These are phyloP conservation scores for Antheraea mylitta DNA, from an alignment of 1,140 invertebrate genomes.

Conservation along the genomic window DNA sequence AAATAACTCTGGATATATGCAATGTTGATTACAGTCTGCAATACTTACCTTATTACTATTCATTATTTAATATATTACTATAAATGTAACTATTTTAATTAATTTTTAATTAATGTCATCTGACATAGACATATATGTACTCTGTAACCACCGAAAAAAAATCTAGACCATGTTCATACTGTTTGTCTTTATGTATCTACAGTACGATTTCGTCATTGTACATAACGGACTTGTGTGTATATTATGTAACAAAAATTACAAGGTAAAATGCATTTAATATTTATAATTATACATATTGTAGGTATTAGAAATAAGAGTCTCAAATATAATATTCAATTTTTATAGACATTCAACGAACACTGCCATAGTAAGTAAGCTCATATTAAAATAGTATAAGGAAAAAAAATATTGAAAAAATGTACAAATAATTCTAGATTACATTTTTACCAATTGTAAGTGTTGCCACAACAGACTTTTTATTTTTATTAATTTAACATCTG, in stretches of 20 bases:
- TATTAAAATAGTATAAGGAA: not conserved
- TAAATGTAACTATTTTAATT: too few relatives aligned
- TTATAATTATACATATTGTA: constrained; percentile 1
- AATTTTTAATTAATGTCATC: not conserved
- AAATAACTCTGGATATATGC: too few relatives aligned
- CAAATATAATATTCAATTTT: not conserved
- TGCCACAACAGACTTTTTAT: too few relatives aligned
- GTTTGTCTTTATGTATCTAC: not conserved
- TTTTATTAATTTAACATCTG: too few relatives aligned
- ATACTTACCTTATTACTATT: too few relatives aligned
- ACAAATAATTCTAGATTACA: too few relatives aligned
- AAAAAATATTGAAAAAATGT: too few relatives aligned
- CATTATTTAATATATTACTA: too few relatives aligned
- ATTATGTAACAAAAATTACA: not conserved
- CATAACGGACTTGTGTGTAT: not conserved
- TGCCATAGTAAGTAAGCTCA: constrained; percentile 13
- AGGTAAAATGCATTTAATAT: not conserved
- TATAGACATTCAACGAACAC: constrained; percentile 10
- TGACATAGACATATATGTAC: not conserved
- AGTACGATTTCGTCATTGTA: not conserved
- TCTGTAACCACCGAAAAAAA: not conserved
- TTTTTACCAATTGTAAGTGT: too few relatives aligned
- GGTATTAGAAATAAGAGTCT: not conserved
- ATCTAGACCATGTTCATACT: not conserved
- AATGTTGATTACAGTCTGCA: too few relatives aligned